Conservation (phyloP, 2,797 vertebrate species). For the Antennarius maculatus region DNA sequence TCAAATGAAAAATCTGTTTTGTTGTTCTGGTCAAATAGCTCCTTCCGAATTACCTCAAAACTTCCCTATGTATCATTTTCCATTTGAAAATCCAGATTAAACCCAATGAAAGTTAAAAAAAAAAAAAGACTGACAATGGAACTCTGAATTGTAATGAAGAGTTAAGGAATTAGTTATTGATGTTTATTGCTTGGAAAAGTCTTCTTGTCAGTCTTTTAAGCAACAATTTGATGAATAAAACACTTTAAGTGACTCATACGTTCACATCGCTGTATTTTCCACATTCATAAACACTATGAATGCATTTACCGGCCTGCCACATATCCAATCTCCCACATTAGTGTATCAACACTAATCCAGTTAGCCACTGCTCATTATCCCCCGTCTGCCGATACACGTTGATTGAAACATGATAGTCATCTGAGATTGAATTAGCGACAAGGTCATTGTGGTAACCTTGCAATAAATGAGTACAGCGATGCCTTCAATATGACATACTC, state of each 20-base stretch:
- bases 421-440: slow-evolving; percentile 72
- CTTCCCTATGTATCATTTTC: too few relatives aligned
- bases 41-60: too few relatives aligned
- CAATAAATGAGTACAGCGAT: slow-evolving; percentile 54
- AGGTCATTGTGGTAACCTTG: slow-evolving; percentile 68
- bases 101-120: too few relatives aligned
- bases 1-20: too few relatives aligned
- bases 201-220: background rate
- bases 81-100: too few relatives aligned
- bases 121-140: too few relatives aligned
- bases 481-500: slow-evolving; percentile 54
- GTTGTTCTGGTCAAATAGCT: too few relatives aligned
- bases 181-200: too few relatives aligned
- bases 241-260: slow-evolving; percentile 2
- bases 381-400: slow-evolving; percentile 59
- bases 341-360: slow-evolving; percentile 72
- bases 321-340: slow-evolving; percentile 61
- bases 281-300: slow-evolving; percentile 55
- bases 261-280: slow-evolving; percentile 58
- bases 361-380: slow-evolving; percentile 69
- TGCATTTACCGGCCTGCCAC: slow-evolving; percentile 51
- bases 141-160: too few relatives aligned
- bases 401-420: slow-evolving; percentile 78
- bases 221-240: slow-evolving; percentile 3
- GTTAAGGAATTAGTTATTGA: too few relatives aligned